Base-by-base conservation (phyloP, 2,797 vertebrate genomes). In the Danionella dracula region DNA sequence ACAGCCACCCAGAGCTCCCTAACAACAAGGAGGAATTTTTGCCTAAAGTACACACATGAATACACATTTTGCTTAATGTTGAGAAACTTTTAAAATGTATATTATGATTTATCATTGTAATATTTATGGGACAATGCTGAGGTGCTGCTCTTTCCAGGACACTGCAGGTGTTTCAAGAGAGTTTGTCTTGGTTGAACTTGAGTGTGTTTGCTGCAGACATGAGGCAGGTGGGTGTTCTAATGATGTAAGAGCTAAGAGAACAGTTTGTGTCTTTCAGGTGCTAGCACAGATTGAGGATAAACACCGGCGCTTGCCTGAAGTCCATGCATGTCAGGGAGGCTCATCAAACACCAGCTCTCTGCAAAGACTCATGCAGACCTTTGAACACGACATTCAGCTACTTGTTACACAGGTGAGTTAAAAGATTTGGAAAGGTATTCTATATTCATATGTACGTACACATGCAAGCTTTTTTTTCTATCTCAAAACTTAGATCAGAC, bases 341-440 rank as follows among this genome's bases (percentile, higher is more conserved):
- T 80, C 80, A 0, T 86, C 92, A 0, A 90, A 90, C 81, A 93
- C 94, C 19, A 90, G 87, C 16, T 89, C 90, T 7, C 78, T 97
- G 76, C 94, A 96, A 72, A 87, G 96, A 41, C 87, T 94, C 1
- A 78, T 98, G 71, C 86, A 90, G 8, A 88, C 90, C 71, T 97
- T 98, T 1, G 94, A 98, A 57, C 94, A 94, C 0, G 95, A 97
- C 63, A 91, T 97, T 38, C 94, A 97, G 86, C 87, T 93, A 46
- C 85, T 98, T 11, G 94, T 95, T 81, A 83, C 89, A 1, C 93
- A 95, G 87, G 94, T 95, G 63, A 72, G 76, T 23, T 55, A 34
- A 9, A 3, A 16, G n/a, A n/a, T n/a, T n/a, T n/a, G n/a, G n/a
- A n/a, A 20, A 41, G 32, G 16, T 29, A 9, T 40, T 7, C 12